Evolutionary conservation across 2,888 invertebrate species (phyloP).

Genomic region (Tinea trinotella): DNA sequence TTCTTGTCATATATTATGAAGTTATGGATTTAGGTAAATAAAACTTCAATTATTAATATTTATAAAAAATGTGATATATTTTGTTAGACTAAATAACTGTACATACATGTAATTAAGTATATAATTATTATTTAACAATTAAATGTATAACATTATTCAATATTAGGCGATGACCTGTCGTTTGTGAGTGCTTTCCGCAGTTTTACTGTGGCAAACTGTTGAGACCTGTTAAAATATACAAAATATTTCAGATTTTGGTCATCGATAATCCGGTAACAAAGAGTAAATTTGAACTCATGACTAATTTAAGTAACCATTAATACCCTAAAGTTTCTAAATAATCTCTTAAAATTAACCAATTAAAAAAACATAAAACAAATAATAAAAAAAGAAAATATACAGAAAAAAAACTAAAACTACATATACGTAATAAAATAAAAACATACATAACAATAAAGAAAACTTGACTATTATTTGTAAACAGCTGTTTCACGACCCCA

Average conservation of each 20-base stretch:
- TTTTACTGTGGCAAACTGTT: constrained; percentile 91
- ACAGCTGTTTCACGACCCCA: constrained; percentile 85
- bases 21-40: not conserved
- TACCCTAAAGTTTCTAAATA: constrained; percentile 3
- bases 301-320: constrained; percentile 17
- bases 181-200: constrained; percentile 89
- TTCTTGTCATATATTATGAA: too few species aligned
- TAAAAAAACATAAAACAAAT: not conserved
- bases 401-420: constrained; percentile 14
- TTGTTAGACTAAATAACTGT: constrained; percentile 73
- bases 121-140: constrained; percentile 56
- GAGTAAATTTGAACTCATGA: not conserved
- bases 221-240: constrained; percentile 76
- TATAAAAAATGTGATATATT: constrained; percentile 70
- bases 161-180: constrained; percentile 86
- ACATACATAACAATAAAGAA: constrained; percentile 29
- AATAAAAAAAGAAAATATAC: constrained; percentile 3
- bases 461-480: constrained; percentile 58
- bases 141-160: constrained; percentile 64
- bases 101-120: constrained; percentile 68
- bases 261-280: not conserved
- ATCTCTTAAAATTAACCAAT: constrained; percentile 21
- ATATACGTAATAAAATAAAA: constrained; percentile 19
- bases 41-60: constrained; percentile 22
- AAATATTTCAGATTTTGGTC: constrained; percentile 24